Evolutionary conservation across 2,113 vertebrate species (phyloP).

Genomic region (Sciurus niger): DNA sequence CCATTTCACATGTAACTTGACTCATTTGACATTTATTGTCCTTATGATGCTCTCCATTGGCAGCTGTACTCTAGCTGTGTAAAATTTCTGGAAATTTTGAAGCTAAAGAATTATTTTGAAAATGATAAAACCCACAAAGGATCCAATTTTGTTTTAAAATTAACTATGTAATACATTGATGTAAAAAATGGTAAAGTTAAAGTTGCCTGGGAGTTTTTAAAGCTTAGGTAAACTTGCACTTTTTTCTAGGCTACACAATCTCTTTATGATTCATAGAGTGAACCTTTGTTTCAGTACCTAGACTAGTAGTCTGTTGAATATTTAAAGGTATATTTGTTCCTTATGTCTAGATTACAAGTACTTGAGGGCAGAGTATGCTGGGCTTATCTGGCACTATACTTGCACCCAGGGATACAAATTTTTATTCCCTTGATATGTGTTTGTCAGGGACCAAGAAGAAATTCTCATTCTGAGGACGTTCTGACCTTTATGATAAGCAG

Average conservation of each 20-base stretch:
- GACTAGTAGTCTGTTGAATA: background rate
- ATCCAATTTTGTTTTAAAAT: conserved; percentile 16
- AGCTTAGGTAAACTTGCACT: conserved; percentile 18
- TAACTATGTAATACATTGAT: background rate
- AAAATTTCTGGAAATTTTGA: conserved; percentile 48
- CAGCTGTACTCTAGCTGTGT: background rate
- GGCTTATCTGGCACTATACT: background rate
- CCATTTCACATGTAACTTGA: background rate
- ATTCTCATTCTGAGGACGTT: no score
- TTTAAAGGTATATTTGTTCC: background rate
- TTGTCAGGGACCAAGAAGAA: background rate
- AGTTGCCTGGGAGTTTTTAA: background rate
- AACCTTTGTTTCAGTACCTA: background rate
- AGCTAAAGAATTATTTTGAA: conserved; percentile 60
- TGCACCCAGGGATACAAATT: conserved; percentile 7
- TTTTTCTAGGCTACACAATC: background rate
- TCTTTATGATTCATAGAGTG: background rate
- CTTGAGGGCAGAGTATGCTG: background rate
- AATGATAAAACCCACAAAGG: background rate
- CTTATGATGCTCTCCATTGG: background rate
- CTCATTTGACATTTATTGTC: conserved; percentile 11
- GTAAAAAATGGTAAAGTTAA: conserved; percentile 27
- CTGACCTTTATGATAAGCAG: no score
- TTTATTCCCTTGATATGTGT: background rate
- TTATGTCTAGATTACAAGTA: conserved; percentile 23